Conservation (phyloP, 2,888 invertebrate genomes). For the Psylliodes chrysocephalus region DNA sequence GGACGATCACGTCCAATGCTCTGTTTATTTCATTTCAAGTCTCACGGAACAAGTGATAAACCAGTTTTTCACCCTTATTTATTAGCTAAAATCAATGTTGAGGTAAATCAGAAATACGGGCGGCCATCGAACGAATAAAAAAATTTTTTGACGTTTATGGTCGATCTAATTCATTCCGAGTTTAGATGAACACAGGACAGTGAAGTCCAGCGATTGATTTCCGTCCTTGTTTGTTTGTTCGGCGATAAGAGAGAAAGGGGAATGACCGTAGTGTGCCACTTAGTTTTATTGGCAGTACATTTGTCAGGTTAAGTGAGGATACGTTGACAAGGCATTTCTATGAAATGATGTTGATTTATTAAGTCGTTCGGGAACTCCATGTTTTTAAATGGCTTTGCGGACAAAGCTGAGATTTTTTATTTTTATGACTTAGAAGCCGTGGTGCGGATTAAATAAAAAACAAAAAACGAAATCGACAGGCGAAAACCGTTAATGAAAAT, state of each 20-base stretch:
- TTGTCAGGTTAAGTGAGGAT: constrained; percentile 52
- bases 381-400: constrained; percentile 4
- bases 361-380: constrained; percentile 13
- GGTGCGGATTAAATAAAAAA: background rate
- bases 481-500: background rate
- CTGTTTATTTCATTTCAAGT: constrained; percentile 53
- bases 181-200: constrained; percentile 38
- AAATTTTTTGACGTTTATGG: constrained; percentile 60
- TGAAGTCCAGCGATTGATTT: constrained; percentile 2
- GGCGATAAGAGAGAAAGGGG: constrained; percentile 4
- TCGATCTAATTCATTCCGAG: constrained; percentile 59
- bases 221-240: constrained; percentile 6
- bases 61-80: constrained; percentile 61
- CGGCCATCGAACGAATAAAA: constrained; percentile 36
- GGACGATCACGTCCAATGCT: constrained; percentile 47
- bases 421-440: constrained; percentile 2
- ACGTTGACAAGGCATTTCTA: constrained; percentile 55
- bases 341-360: constrained; percentile 44
- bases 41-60: constrained; percentile 50
- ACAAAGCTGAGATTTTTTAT: constrained; percentile 2
- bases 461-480: background rate
- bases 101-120: constrained; percentile 57
- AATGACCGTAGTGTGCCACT: constrained; percentile 10
- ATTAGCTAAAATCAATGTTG: constrained; percentile 61
- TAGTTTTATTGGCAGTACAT: constrained; percentile 51